Base-by-base conservation (phyloP, 2,888 invertebrate species). In the Dione juno region DNA sequence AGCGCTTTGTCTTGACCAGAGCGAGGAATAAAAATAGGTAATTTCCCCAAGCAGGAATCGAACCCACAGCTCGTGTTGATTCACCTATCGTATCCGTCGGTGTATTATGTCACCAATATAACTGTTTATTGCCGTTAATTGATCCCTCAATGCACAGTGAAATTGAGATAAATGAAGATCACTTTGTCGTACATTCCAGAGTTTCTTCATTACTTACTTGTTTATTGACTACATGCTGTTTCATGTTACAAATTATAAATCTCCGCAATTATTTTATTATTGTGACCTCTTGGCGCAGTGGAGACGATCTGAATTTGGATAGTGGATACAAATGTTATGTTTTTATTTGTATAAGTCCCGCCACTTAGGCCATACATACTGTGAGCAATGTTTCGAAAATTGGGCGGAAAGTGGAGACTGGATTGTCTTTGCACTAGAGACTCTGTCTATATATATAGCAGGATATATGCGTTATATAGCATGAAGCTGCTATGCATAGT, bases 41-140 rank as follows among this genome's bases (percentile, higher is more conserved):
- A 48, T 48, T 48, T 2, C 48, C 16, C n/a, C n/a, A 10, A 37
- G 11, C 14, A 9, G 14, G 9, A 37, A 37, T 21, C 10, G 57
- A 16, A 35, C n/a, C 8, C 16, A 48, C 48, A 3, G 0, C 19
- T 16, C n/a, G 35, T 57, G 14, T 1, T 16, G 16, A 3, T 50
- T 10, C 16, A 19, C 10, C n/a, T 10, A 48, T 10, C n/a, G 37
- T n/a, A 16, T 14, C 5, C 10, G 14, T 37, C n/a, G 37, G 28
- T 61, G 45, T 45, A 61, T 61, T 61, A 61, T 61, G 61, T 61
- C 61, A 61, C 61, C 61, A 61, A 61, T 61, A 61, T 61, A 14
- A 45, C n/a, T 61, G 61, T 43, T 61, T 28, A 45, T 61, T 45
- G 16, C 61, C 28, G 10, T 61, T 61, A 61, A 61, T 61, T 61